These are phyloP conservation scores for Rutilus rutilus DNA, from an alignment of 2,113 vertebrate species.

Conservation along the genomic window DNA sequence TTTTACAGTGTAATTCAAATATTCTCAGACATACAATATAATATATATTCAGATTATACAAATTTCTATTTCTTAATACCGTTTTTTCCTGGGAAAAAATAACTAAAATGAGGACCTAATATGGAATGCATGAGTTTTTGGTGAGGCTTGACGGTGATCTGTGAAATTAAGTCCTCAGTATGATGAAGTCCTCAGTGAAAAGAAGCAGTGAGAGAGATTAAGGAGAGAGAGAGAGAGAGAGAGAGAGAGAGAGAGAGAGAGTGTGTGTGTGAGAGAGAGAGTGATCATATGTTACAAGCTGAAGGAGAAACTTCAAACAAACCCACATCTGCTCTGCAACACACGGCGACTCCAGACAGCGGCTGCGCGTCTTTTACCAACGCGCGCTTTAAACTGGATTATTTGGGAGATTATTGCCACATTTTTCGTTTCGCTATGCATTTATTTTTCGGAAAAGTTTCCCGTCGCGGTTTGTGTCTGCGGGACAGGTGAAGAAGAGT, in stretches of 20 bases:
- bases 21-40: background rate
- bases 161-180: background rate
- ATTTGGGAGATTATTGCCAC: background rate
- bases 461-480: background rate
- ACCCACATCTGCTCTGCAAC: constrained; percentile 64
- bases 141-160: background rate
- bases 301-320: constrained; percentile 56
- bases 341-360: background rate
- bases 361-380: background rate
- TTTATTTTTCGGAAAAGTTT: constrained; percentile 34
- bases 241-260: constrained; percentile 18
- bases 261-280: constrained; percentile 11
- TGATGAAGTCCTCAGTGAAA: background rate
- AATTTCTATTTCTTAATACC: background rate
- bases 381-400: constrained; percentile 4
- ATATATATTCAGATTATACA: background rate
- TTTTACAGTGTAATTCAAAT: background rate
- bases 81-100: background rate
- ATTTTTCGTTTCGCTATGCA: background rate
- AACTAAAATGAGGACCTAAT: background rate
- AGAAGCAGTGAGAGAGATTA: constrained; percentile 1
- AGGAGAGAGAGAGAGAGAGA: constrained; percentile 3
- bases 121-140: background rate
- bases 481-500: background rate
- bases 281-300: constrained; percentile 49